Evolutionary conservation across 2,797 vertebrate genomes (phyloP).

Genomic region (Rhincodon typus): DNA sequence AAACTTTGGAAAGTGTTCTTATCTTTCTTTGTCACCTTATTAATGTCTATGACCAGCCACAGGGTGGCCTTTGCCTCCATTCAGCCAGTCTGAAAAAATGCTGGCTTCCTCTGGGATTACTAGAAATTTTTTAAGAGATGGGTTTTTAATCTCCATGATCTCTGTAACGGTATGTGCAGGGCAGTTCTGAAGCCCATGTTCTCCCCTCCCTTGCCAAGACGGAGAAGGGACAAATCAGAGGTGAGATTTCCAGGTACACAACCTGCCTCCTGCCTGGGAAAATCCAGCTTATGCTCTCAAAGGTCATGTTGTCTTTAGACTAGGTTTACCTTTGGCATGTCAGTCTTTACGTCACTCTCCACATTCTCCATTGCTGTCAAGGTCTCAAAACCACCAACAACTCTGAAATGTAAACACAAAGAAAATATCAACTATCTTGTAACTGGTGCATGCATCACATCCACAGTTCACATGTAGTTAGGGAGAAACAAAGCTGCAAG

Average conservation of each 20-base stretch:
- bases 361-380: conserved; percentile 95
- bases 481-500: neutral
- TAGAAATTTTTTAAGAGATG: too few species aligned
- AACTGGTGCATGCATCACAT: neutral
- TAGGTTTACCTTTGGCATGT: conserved; percentile 78
- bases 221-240: too few species aligned
- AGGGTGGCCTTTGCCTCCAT: too few species aligned
- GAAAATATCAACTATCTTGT: neutral
- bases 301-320: neutral
- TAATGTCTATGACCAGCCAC: too few species aligned
- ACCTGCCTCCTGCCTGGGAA: neutral
- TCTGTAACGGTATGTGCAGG: too few species aligned
- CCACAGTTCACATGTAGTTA: neutral
- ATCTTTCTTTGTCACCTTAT: too few species aligned
- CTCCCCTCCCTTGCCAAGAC: too few species aligned
- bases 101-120: too few species aligned
- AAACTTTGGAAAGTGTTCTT: too few species aligned
- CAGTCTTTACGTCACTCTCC: conserved; percentile 84
- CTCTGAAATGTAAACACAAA: conserved; percentile 56
- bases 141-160: too few species aligned
- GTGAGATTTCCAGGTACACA: neutral
- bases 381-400: conserved; percentile 92
- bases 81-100: too few species aligned
- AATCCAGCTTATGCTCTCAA: neutral
- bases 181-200: too few species aligned